Conservation (phyloP, 2,888 invertebrate species). For the Eulithis prunata region DNA sequence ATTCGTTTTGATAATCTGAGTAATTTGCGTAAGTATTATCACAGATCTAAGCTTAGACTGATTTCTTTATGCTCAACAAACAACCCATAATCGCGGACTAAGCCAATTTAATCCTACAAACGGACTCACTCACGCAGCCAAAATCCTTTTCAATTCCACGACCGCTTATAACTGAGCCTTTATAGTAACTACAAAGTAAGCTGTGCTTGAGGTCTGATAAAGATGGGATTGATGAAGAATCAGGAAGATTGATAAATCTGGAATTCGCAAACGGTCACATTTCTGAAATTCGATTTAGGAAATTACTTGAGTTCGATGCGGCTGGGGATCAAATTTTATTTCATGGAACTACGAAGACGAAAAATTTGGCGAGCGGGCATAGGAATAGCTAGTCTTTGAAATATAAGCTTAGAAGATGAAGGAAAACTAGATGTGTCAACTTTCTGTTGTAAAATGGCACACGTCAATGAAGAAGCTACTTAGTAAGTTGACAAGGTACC, state of each 20-base stretch:
- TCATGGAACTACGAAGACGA: not conserved
- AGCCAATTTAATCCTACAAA: constrained; percentile 70
- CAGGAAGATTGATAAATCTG: constrained; percentile 15
- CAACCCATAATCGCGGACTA: constrained; percentile 58
- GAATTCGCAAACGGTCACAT: constrained; percentile 8
- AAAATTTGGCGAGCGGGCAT: not conserved
- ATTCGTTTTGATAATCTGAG: not conserved
- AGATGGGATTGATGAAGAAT: constrained; percentile 21
- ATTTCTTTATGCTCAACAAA: constrained; percentile 42
- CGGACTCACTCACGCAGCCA: constrained; percentile 58
- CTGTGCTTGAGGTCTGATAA: constrained; percentile 5
- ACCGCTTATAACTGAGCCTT: constrained; percentile 56
- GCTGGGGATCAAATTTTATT: constrained; percentile 2
- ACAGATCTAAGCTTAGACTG: constrained; percentile 21
- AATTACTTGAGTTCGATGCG: not conserved
- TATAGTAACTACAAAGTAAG: constrained; percentile 8
- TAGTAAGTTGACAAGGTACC: too few species aligned
- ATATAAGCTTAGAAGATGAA: not conserved
- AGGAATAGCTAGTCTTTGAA: not conserved
- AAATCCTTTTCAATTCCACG: constrained; percentile 73
- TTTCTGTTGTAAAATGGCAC: too few species aligned
- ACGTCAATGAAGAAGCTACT: too few species aligned
- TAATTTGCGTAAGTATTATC: constrained; percentile 7
- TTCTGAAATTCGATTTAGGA: not conserved
- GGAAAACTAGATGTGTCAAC: too few species aligned